A percentile compares a stretch with the other conserved stretches of the same genome.
These are phyloP conservation scores for Chalcis sispes DNA, from an alignment of 2,888 invertebrate species.

Conservation along the genomic window DNA sequence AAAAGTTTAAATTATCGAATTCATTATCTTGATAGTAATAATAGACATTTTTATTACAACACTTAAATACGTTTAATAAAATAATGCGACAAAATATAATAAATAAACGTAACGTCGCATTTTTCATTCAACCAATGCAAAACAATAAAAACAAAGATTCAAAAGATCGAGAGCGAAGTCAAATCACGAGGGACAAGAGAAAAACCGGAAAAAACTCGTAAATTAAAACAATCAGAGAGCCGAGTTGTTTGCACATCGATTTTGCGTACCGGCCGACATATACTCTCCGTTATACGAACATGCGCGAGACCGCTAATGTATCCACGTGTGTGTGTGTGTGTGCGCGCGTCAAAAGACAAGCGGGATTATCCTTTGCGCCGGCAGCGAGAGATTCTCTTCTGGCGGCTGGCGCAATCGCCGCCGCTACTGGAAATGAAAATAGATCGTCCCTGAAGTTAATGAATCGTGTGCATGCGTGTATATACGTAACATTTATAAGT, in stretches of 20 bases:
- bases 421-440: slow-evolving; percentile 28
- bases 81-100: too few relatives aligned
- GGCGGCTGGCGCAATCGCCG: background rate
- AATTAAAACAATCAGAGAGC: slow-evolving; percentile 17
- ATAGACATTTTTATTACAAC: too few relatives aligned
- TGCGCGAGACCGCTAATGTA: slow-evolving; percentile 23
- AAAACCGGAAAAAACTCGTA: slow-evolving; percentile 35
- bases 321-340: background rate
- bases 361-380: slow-evolving; percentile 31
- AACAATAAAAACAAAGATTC: background rate
- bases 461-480: background rate
- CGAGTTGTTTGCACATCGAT: background rate
- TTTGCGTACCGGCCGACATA: background rate
- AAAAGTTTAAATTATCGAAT: too few relatives aligned
- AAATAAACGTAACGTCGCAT: too few relatives aligned
- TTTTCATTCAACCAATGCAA: too few relatives aligned
- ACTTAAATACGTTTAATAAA: too few relatives aligned
- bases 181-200: background rate
- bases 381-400: too few relatives aligned
- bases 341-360: background rate
- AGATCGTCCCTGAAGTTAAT: slow-evolving; percentile 27
- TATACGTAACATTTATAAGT: too few relatives aligned
- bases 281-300: background rate
- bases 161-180: background rate
- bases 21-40: too few relatives aligned